These are phyloP conservation scores for Pogonomyrmex barbatus DNA, from an alignment of 1,140 invertebrate genomes.

Conservation along the genomic window DNA sequence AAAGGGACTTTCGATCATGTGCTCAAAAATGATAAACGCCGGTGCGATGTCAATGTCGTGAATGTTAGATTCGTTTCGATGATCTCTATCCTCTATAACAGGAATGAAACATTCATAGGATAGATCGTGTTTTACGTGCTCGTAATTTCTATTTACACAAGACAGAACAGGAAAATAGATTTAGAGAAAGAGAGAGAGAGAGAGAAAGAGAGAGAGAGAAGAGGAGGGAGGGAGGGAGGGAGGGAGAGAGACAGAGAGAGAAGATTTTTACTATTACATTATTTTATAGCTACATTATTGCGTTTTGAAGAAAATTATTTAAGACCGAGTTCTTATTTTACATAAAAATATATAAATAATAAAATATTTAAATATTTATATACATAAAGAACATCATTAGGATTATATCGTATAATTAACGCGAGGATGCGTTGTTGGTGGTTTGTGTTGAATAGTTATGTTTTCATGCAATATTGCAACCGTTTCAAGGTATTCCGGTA, in stretches of 20 bases:
- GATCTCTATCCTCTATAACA: slow-evolving; percentile 17
- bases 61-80: slow-evolving; percentile 27
- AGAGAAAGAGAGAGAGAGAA: neutral
- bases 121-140: slow-evolving; percentile 18
- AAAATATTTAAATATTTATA: slow-evolving; percentile 2
- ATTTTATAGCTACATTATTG: neutral
- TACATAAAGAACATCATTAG: neutral
- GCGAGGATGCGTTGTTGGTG: neutral
- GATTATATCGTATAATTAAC: slow-evolving; percentile 16
- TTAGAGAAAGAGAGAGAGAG: neutral
- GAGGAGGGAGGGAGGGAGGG: neutral
- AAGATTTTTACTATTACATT: neutral
- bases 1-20: neutral
- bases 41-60: slow-evolving; percentile 31
- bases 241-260: neutral
- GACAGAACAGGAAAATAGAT: slow-evolving; percentile 17
- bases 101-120: slow-evolving; percentile 11
- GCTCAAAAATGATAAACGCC: slow-evolving; percentile 59
- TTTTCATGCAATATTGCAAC: neutral
- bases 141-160: slow-evolving; percentile 43
- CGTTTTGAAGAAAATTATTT: neutral
- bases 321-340: neutral
- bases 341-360: slow-evolving; percentile 8
- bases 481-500: slow-evolving; percentile 15
- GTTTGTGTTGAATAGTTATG: neutral